Evolutionary conservation across 2,888 invertebrate species (phyloP).

Genomic region (Caenorhabditis uteleia): DNA sequence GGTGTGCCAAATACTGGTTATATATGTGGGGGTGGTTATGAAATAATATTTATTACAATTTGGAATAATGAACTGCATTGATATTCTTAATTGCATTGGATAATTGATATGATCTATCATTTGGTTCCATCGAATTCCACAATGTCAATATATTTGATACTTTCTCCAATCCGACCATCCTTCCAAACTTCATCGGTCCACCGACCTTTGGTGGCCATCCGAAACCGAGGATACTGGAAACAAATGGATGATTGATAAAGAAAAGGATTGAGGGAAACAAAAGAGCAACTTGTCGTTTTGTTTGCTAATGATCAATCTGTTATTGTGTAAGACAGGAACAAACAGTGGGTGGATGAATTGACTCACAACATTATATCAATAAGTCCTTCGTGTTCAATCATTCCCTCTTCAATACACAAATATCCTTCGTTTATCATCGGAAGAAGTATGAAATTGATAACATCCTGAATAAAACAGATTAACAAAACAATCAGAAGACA

Average conservation of each 20-base stretch:
- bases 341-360: not conserved
- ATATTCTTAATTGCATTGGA: conserved; percentile 8
- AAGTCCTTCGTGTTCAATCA: conserved; percentile 44
- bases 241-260: not conserved
- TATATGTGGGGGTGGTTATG: too few relatives aligned
- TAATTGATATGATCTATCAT: conserved; percentile 18
- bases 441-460: conserved; percentile 47
- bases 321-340: not conserved
- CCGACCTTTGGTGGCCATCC: conserved; percentile 57
- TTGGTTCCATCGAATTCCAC: conserved; percentile 35
- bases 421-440: conserved; percentile 60
- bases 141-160: conserved; percentile 22
- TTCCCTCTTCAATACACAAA: conserved; percentile 53
- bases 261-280: not conserved
- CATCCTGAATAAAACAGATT: conserved; percentile 37
- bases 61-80: not conserved
- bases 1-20: too few relatives aligned
- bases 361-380: conserved; percentile 62
- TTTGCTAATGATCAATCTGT: not conserved
- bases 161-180: conserved; percentile 24
- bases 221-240: conserved; percentile 55
- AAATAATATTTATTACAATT: too few relatives aligned
- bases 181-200: conserved; percentile 52
- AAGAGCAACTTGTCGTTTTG: not conserved
- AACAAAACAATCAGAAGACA: not conserved